These are phyloP conservation scores for Toxotes chatareus DNA, from an alignment of 2,113 vertebrate genomes.

Conservation along the genomic window DNA sequence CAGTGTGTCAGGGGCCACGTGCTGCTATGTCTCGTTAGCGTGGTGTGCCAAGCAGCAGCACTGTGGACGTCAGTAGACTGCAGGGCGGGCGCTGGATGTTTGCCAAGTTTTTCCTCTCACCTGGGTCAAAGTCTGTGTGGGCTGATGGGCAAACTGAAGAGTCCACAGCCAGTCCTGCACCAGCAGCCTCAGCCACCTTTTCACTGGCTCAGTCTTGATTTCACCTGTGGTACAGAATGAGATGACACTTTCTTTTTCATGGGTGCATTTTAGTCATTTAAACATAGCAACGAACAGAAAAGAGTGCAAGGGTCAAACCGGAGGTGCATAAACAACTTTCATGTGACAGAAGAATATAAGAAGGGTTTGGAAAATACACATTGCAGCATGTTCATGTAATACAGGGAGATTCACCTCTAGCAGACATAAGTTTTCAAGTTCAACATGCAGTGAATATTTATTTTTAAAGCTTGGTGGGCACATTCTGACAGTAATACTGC, in stretches of 20 bases:
- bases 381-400: background rate
- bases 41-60: conserved; percentile 53
- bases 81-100: conserved; percentile 39
- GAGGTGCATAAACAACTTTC: conserved; percentile 1
- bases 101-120: conserved; percentile 56
- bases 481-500: background rate
- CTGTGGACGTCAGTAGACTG: conserved; percentile 42
- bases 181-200: conserved; percentile 33
- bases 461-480: background rate
- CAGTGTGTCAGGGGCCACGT: conserved; percentile 56
- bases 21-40: conserved; percentile 49
- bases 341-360: background rate
- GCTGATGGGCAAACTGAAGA: conserved; percentile 41
- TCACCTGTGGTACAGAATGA: background rate
- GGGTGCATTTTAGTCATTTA: conserved; percentile 15
- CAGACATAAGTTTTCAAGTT: background rate
- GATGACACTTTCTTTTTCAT: background rate
- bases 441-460: background rate
- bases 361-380: background rate
- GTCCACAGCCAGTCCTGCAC: conserved; percentile 49
- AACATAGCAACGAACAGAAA: conserved; percentile 2
- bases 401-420: background rate
- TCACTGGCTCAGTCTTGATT: conserved; percentile 27
- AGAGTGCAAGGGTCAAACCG: conserved; percentile 30
- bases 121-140: conserved; percentile 73